Evolutionary conservation across 2,888 invertebrate species (phyloP), one percentile per base, ranked within the genome.

Genomic region (Drosophila silvestris): DNA sequence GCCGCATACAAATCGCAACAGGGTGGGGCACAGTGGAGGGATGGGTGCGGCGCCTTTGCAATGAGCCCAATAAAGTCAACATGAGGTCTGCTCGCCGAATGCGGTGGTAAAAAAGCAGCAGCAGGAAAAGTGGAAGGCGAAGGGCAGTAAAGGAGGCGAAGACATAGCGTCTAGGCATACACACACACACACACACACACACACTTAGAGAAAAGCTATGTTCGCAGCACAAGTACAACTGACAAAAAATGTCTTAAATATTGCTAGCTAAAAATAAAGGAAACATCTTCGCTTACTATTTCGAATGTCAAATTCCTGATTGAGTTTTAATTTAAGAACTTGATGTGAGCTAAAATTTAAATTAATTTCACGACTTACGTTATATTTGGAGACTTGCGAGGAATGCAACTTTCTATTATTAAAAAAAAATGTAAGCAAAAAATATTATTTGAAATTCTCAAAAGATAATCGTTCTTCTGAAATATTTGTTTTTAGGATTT

Each of bases 11-110:
- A 75, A 69, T 28, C 77, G 68, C 60, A 47, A 33, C 57, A 6
- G 62, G 65, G 56, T 32, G 44, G 60, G 52, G 44, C 51, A 30
- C 35, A 56, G 61, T 51, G 57, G 53, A 70, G 64, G 44, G 53
- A 30, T 72, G 69, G 67, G 63, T 59, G 69, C 71, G 78, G 47
- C 75, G 81, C 74, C 70, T 74, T 73, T 61, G 78, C 83, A 87
- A 90, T 89, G 89, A 90, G 83, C 90, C 91, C 83, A 90, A 90
- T 91, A 85, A 91, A 81, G 82, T 82, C 79, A 81, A 81, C 87
- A 84, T 64, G 73, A 80, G 71, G 81, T 78, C 78, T 53, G 54
- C 19, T 26, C 22, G 32, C 58, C 37, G 44, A 33, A 67, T 41
- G 59, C 52, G 53, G 54, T 39, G 70, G 50, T 19, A 57, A 33